A percentile compares a stretch with the other conserved stretches of the same genome.
These are phyloP conservation scores for Drosophila algonquin DNA, from an alignment of 2,888 invertebrate species.

Conservation along the genomic window DNA sequence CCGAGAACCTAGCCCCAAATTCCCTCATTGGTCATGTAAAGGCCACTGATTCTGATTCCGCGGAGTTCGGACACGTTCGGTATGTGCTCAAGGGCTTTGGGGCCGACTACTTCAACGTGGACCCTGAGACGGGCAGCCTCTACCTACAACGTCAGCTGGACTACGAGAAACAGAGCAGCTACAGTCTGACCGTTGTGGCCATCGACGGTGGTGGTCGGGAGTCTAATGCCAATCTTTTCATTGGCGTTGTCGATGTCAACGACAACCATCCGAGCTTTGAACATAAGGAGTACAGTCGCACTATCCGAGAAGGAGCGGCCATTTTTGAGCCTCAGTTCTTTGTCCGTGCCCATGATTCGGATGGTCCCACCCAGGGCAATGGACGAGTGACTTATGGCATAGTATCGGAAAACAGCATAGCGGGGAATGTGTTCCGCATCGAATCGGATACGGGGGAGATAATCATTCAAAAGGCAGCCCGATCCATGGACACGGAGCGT, in stretches of 20 bases:
- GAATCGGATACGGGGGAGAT: slow-evolving; percentile 90
- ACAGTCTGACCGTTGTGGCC: slow-evolving; percentile 91
- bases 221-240: slow-evolving; percentile 88
- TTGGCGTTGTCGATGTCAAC: slow-evolving; percentile 90
- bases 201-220: slow-evolving; percentile 91
- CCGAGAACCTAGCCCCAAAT: slow-evolving; percentile 87
- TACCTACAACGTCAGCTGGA: slow-evolving; percentile 88
- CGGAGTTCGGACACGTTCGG: slow-evolving; percentile 88
- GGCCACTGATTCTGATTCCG: slow-evolving; percentile 90
- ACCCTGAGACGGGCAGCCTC: slow-evolving; percentile 88
- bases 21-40: slow-evolving; percentile 87
- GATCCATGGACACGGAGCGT: slow-evolving; percentile 89
- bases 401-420: slow-evolving; percentile 88
- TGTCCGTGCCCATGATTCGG: slow-evolving; percentile 91
- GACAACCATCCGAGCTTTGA: slow-evolving; percentile 91
- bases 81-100: slow-evolving; percentile 92
- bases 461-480: slow-evolving; percentile 87
- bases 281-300: slow-evolving; percentile 88
- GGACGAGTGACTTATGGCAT: slow-evolving; percentile 88
- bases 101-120: slow-evolving; percentile 90
- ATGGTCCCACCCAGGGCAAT: slow-evolving; percentile 89
- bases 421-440: slow-evolving; percentile 87
- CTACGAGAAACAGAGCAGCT: slow-evolving; percentile 91
- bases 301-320: slow-evolving; percentile 90
- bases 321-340: slow-evolving; percentile 92